Conservation (phyloP, 2,113 vertebrate species). For the Pseudorasbora parva region DNA sequence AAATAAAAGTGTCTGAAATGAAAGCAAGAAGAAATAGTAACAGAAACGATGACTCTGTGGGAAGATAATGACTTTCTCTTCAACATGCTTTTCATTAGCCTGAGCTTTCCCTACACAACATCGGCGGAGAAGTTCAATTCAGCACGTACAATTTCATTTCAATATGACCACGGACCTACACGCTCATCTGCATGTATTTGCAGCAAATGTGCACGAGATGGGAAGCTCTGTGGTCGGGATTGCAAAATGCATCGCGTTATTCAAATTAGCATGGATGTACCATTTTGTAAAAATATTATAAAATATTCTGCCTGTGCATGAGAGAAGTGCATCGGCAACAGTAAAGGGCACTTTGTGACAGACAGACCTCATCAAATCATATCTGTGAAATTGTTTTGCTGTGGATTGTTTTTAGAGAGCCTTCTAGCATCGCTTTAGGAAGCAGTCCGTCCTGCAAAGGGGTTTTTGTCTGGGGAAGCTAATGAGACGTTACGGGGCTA, state of each 20-base stretch:
- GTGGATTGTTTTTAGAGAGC: background rate
- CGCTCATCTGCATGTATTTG: constrained; percentile 24
- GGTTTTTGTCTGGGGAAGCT: constrained; percentile 36
- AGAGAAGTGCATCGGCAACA: constrained; percentile 8
- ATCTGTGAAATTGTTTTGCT: background rate
- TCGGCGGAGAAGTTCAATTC: constrained; percentile 15
- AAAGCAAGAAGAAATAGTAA: constrained; percentile 5
- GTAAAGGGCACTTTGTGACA: background rate
- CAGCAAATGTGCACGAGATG: constrained; percentile 1
- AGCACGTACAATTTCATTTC: constrained; percentile 3
- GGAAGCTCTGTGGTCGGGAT: background rate
- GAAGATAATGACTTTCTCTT: constrained; percentile 36
- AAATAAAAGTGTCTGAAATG: background rate
- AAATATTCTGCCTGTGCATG: background rate
- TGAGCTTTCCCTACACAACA: constrained; percentile 17
- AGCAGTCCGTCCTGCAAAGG: constrained; percentile 20
- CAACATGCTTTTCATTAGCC: constrained; percentile 42
- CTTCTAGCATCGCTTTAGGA: background rate
- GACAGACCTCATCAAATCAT: background rate
- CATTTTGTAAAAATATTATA: background rate
- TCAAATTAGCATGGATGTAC: background rate
- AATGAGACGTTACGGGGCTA: constrained; percentile 30
- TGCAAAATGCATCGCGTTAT: background rate
- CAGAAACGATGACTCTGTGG: background rate
- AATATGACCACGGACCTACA: constrained; percentile 15